Evolutionary conservation across 92 coral and sea anemone genomes (phyloP), one percentile per base, ranked within the genome.

Genomic region (Palythoa caribaeorum): DNA sequence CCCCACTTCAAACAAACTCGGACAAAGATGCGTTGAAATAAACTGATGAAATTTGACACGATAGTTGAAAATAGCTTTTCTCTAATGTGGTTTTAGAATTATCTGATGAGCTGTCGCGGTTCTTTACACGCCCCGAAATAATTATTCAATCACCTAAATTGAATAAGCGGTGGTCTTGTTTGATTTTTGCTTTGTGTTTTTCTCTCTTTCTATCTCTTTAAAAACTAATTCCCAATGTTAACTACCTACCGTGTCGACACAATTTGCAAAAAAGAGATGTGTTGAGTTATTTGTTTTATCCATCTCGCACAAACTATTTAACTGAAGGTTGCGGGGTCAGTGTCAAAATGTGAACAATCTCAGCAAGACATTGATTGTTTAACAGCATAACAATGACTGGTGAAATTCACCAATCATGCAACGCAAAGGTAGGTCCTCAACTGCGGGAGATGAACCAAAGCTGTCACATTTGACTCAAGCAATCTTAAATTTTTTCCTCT

Each of bases 11-110:
- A 39, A 63, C 73, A 63, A 65, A 39, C 50, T 44, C 48, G 47
- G 40, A 81, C 86, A 81, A 81, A 81, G 86, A 81, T 44, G 86
- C 86, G 86, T 81, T 81, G 86, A 81, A 71, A 81, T 81, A 12
- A 79, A 81, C 16, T 6, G 60, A 15, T 65, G 86, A 63, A 81
- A 81, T 35, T 21, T 44, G 86, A 81, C 74, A 66, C 60, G 73
- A 5, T 19, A 36, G 75, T 66, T 50, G 76, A 66, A 81, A 36
- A 28, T 38, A 81, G 86, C 38, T 63, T 38, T 16, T 48, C 75
- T 70, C 20, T 81, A 81, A 81, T 81, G 65, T 69, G 76, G 76
- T 77, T 77, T 77, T 21, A 53, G 50, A 60, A 65, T 81, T 81
- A 81, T 81, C 86, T 65, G 74, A 71, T 63, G 86, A 81, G 71